Evolutionary conservation across 2,113 vertebrate species (phyloP).

Genomic region (Lepus timidus): DNA sequence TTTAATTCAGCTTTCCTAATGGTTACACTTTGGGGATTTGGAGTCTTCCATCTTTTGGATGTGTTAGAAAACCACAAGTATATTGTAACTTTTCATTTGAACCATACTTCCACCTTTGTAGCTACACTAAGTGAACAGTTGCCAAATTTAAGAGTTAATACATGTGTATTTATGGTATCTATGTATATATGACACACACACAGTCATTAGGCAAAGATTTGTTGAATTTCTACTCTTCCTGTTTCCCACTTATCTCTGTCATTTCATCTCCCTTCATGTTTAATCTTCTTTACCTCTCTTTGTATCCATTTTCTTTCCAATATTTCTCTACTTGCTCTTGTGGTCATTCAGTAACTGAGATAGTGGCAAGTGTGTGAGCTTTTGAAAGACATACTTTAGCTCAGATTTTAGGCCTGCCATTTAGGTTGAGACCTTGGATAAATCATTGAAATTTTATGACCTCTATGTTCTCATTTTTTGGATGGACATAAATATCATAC

Average conservation of each 20-base stretch:
- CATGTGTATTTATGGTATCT: neutral
- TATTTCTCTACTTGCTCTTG: neutral
- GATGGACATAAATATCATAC: neutral
- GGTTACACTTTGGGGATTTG: slow-evolving; percentile 20
- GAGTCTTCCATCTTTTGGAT: slow-evolving; percentile 41
- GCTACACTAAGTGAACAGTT: slow-evolving; percentile 8
- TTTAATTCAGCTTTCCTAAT: slow-evolving; percentile 58
- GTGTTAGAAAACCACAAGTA: slow-evolving; percentile 41
- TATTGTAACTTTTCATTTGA: slow-evolving; percentile 58
- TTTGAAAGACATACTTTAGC: neutral
- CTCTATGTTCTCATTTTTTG: neutral
- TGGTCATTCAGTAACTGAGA: neutral
- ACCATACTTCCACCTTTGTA: neutral
- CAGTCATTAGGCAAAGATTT: neutral
- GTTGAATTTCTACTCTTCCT: neutral
- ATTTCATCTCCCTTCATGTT: neutral
- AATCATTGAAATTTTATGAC: neutral
- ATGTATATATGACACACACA: neutral
- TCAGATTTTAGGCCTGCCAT: neutral
- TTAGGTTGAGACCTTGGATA: neutral
- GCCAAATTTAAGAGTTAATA: neutral
- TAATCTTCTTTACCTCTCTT: neutral
- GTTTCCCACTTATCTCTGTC: neutral
- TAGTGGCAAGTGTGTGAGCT: neutral
- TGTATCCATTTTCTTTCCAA: neutral